Percentiles rank a stretch among this genome's conserved stretches.
Evolutionary conservation across 2,797 vertebrate species (phyloP).

Genomic region (Avahi laniger): DNA sequence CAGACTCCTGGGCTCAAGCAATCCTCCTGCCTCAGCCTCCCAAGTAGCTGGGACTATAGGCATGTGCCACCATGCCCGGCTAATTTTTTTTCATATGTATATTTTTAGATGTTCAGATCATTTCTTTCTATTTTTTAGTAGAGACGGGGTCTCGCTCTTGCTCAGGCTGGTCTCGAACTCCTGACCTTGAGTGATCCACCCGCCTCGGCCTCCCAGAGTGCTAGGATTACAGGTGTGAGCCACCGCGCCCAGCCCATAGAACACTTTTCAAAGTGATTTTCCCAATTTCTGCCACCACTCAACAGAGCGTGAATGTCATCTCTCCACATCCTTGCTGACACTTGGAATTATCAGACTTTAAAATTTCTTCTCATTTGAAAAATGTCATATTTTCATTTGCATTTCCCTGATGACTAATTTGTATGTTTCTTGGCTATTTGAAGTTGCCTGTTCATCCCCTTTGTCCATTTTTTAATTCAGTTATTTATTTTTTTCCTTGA

Average conservation of each 20-base stretch:
- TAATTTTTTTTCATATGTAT: no score
- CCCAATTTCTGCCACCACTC: not conserved
- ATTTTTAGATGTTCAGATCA: no score
- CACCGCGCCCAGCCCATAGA: not conserved
- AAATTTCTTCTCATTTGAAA: not conserved
- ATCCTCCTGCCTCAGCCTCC: no score
- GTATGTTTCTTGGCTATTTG: not conserved
- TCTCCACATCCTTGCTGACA: not conserved
- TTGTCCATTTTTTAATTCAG: not conserved
- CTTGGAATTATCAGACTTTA: not conserved
- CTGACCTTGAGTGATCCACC: no score
- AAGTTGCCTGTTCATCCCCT: not conserved
- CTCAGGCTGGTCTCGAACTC: no score
- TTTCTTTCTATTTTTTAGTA: no score
- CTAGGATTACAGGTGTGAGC: no score
- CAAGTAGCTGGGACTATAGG: no score
- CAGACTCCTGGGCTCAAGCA: no score
- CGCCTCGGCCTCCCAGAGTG: no score
- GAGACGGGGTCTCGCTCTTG: no score
- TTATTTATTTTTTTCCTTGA: not conserved
- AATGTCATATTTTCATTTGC: not conserved
- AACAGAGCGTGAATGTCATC: not conserved
- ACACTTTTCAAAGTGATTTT: not conserved
- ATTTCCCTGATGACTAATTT: not conserved
- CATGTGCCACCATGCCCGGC: no score